Evolutionary conservation across 2,113 vertebrate species (phyloP), one percentile per base, ranked within the genome.

Genomic region (Solea senegalensis): DNA sequence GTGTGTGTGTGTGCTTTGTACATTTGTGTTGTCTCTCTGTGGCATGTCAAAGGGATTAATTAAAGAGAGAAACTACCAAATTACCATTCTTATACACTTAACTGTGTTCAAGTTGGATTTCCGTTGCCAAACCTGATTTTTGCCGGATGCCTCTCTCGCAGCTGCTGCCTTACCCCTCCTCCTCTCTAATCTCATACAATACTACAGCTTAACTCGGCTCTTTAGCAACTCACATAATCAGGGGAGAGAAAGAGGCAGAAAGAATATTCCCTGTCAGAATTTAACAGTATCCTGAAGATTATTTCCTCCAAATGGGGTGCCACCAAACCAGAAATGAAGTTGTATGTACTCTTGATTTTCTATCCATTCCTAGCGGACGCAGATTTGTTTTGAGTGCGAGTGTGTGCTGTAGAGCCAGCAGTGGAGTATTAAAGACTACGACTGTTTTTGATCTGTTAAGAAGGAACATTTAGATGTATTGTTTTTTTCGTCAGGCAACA

Each of bases 311-410:
- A 44, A 90, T 89, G 90, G 90, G 88, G 4, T 83, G 75, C 73
- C 50, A 16, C 46, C 63, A 54, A 53, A 71, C 61, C 76, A 72
- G 74, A 72, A 87, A 64, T 69, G 63, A 82, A 84, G 74, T 89
- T 78, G 86, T 87, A 89, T 27, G 88, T 86, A 85, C 49, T 65
- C 9, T 73, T 45, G 71, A 76, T 82, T 86, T 27, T 70, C 46
- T 79, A 7, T 52, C 43, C 54, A 40, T 51, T 69, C 55, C 34
- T 71, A 49, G 43, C 39, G 40, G 53, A 62, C 43, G 0, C 8
- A 46, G 15, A 34, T 60, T 69, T 67, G 16, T 70, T 48, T 12
- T 44, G 5, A 62, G 65, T 46, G 21, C n/a, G 15, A 46, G 21
- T 69, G 56, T 41, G 39, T 43, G 46, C 48, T 50, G 2, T 28